These are phyloP conservation scores for Cichlasoma orientale DNA, from an alignment of 2,797 vertebrate genomes.

Conservation along the genomic window DNA sequence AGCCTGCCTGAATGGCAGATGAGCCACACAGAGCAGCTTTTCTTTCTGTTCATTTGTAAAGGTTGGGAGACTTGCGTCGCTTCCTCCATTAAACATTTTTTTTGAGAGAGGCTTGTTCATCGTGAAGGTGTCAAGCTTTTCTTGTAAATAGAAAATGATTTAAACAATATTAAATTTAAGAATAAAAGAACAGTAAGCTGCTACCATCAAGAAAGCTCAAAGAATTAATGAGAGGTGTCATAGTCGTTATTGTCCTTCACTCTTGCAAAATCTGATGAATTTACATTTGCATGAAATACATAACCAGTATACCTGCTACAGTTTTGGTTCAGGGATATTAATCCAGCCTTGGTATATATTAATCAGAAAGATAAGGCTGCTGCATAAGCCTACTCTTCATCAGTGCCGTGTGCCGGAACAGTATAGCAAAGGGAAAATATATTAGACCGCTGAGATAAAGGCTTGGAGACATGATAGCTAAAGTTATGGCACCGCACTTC, in stretches of 20 bases:
- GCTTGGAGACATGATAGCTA: not conserved
- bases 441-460: not conserved
- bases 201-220: too few relatives aligned
- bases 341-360: not conserved
- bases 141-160: not conserved
- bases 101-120: rapidly evolving
- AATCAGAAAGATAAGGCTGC: too few relatives aligned
- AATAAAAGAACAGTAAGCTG: not conserved
- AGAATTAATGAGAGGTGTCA: too few relatives aligned
- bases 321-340: not conserved
- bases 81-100: not conserved
- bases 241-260: too few relatives aligned
- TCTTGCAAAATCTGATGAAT: not conserved
- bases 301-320: not conserved
- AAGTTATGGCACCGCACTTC: not conserved
- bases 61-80: not conserved
- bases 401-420: not conserved
- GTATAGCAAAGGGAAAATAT: not conserved
- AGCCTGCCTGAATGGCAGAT: too few relatives aligned
- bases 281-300: not conserved
- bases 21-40: too few relatives aligned
- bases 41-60: too few relatives aligned
- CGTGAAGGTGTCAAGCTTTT: not conserved
- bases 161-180: not conserved
- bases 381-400: too few relatives aligned